Conservation (phyloP, 2,888 invertebrate genomes). For the Gortyna flavago region DNA sequence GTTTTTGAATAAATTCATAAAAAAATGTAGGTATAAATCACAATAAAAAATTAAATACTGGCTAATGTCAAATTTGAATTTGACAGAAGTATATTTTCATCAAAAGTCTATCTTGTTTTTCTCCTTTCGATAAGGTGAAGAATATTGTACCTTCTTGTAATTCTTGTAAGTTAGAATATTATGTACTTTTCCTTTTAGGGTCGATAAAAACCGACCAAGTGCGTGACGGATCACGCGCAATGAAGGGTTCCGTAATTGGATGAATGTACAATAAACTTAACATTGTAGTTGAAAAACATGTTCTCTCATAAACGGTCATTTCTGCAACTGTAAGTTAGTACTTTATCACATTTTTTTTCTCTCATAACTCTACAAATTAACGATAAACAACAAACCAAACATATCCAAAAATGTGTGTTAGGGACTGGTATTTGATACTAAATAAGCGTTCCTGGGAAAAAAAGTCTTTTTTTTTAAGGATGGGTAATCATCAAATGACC, state of each 20-base stretch:
- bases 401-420: no score
- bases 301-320: no score
- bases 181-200: neutral
- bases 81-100: slow-evolving; percentile 51
- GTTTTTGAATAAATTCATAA: slow-evolving; percentile 10
- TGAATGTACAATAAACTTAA: no score
- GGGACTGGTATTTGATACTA: no score
- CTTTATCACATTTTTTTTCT: no score
- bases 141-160: neutral
- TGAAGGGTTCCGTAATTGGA: neutral
- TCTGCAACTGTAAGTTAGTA: no score
- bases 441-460: no score
- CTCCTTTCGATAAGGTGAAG: neutral
- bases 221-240: neutral
- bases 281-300: no score
- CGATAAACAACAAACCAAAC: no score
- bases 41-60: slow-evolving; percentile 30
- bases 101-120: slow-evolving; percentile 2
- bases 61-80: slow-evolving; percentile 58
- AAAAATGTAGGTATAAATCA: slow-evolving; percentile 22
- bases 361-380: no score
- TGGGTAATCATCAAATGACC: no score
- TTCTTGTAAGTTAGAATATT: neutral
- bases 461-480: no score
- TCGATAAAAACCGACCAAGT: neutral